Evolutionary conservation across 2,797 vertebrate species (phyloP).

Genomic region (Scarus forsteni): DNA sequence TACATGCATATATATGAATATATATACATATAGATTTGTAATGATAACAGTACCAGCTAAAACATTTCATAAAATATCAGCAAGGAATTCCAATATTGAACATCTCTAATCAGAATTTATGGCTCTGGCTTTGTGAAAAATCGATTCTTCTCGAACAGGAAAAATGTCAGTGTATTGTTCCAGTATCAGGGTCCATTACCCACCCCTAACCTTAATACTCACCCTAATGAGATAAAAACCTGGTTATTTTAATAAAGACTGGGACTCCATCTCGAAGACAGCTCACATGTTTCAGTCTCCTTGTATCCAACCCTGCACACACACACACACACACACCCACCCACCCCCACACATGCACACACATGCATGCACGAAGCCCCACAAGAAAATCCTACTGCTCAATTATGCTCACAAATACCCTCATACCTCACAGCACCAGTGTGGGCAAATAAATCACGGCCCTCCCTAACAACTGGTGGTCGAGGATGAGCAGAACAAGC

Average conservation of each 20-base stretch:
- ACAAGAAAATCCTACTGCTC: constrained; percentile 63
- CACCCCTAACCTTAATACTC: constrained; percentile 52
- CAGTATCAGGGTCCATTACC: no score
- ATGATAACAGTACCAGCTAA: no score
- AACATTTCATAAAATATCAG: no score
- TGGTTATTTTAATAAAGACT: constrained; percentile 54
- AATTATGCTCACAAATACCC: constrained; percentile 79
- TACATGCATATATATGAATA: no score
- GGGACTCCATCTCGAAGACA: constrained; percentile 27
- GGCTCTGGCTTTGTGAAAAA: no score
- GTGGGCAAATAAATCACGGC: constrained; percentile 78
- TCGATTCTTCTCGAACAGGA: no score
- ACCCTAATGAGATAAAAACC: constrained; percentile 63
- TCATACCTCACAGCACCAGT: constrained; percentile 63
- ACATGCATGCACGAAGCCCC: constrained; percentile 31
- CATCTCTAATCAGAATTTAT: no score
- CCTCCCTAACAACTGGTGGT: constrained; percentile 61
- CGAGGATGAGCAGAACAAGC: constrained; percentile 59
- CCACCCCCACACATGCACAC: constrained; percentile 30
- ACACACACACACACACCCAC: constrained; percentile 17
- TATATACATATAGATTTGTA: no score
- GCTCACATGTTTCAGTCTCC: neutral
- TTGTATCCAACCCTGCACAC: neutral
- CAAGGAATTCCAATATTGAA: no score
- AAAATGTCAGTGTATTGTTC: no score